Conservation (phyloP, 2,888 invertebrate species). For the Alentia gelatinosa region DNA sequence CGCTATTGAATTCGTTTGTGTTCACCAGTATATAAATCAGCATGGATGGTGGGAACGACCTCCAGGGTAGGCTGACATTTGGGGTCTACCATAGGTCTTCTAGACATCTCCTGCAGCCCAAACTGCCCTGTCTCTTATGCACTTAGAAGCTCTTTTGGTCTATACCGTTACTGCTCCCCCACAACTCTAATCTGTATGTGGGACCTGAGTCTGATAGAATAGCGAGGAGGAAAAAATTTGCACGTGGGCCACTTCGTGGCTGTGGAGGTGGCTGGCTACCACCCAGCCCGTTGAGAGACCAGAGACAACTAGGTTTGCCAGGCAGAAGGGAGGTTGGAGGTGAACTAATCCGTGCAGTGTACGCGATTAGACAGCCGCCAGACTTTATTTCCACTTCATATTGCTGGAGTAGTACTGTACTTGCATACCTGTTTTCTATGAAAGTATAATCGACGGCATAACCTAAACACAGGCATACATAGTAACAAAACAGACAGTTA, state of each 20-base stretch:
- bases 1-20: too few species aligned
- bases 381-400: not conserved
- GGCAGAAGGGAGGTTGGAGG: not conserved
- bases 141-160: not conserved
- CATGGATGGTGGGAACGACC: too few species aligned
- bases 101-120: not conserved
- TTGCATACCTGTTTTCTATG: too few species aligned
- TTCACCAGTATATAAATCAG: too few species aligned
- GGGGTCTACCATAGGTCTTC: too few species aligned
- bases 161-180: not conserved
- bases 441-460: too few species aligned
- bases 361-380: not conserved
- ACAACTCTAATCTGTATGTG: slow-evolving; percentile 9
- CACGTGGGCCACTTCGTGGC: not conserved
- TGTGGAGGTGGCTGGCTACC: not conserved
- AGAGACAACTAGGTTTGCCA: not conserved
- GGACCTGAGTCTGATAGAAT: not conserved
- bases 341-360: not conserved
- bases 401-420: not conserved
- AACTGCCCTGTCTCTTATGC: not conserved
- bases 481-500: too few species aligned
- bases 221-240: not conserved
- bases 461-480: too few species aligned
- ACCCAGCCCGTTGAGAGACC: not conserved
- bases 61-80: too few species aligned